phyloP scores from a whole-genome alignment of 1,140 invertebrate species.

The Sycophaga agraensis region DNA sequence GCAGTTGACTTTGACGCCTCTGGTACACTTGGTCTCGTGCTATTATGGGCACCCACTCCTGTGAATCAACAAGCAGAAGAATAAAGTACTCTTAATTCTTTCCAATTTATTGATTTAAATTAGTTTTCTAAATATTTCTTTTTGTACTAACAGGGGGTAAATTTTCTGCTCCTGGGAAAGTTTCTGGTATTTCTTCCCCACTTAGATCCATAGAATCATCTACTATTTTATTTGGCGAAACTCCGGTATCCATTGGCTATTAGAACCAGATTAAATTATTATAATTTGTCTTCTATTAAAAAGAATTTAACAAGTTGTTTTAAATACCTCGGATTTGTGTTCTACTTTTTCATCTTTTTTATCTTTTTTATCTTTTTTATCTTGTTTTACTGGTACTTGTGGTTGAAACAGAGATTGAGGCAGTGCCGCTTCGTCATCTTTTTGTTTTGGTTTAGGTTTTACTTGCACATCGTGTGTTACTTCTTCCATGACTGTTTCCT shows the following conservation, averaged over 20 bases:
- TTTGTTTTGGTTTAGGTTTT: no score
- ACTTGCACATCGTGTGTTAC: no score
- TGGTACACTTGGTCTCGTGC: slow-evolving; percentile 71
- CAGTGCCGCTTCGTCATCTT: no score
- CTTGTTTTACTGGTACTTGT: slow-evolving; percentile 6
- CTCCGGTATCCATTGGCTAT: slow-evolving; percentile 50
- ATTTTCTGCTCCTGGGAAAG: slow-evolving; percentile 49
- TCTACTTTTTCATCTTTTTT: neutral
- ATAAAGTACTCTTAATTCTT: no score
- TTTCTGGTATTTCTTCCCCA: slow-evolving; percentile 44
- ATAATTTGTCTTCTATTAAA: no score
- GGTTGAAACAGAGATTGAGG: neutral
- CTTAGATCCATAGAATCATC: slow-evolving; percentile 37
- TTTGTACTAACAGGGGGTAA: slow-evolving; percentile 53
- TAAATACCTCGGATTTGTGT: slow-evolving; percentile 42
- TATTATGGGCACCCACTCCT: slow-evolving; percentile 85
- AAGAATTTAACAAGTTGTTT: no score
- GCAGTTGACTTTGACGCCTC: slow-evolving; percentile 56
- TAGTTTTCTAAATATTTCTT: neutral
- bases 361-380: slow-evolving; percentile 6
- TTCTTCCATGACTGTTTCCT: neutral
- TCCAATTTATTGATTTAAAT: neutral
- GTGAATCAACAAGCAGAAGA: slow-evolving; percentile 22
- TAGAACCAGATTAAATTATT: slow-evolving; percentile 2
- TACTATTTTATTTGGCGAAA: slow-evolving; percentile 33